These are phyloP conservation scores for Merodon equestris DNA, from an alignment of 2,888 invertebrate genomes.

Conservation along the genomic window DNA sequence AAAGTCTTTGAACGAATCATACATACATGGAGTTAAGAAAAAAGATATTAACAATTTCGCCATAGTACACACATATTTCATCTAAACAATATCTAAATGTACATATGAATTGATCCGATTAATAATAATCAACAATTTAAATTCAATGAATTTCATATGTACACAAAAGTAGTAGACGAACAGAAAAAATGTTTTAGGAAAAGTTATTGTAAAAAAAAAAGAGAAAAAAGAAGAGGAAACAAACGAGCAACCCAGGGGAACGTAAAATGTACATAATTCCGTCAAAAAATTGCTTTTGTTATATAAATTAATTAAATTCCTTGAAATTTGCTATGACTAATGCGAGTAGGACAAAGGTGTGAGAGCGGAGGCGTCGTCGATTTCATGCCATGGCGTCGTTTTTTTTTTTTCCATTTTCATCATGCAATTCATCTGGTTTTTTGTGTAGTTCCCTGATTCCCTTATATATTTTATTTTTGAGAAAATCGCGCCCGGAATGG, in stretches of 20 bases:
- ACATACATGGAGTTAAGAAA: conserved; percentile 55
- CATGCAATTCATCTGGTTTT: too few relatives aligned
- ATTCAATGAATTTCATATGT: conserved; percentile 45
- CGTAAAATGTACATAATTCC: conserved; percentile 37
- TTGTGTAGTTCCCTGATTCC: background rate
- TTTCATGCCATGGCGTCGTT: too few relatives aligned
- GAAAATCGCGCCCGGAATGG: too few relatives aligned
- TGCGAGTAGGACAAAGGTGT: too few relatives aligned
- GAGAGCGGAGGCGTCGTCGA: too few relatives aligned
- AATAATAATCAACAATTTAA: conserved; percentile 38
- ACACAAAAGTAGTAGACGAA: conserved; percentile 17
- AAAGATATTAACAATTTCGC: conserved; percentile 47
- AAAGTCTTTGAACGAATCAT: conserved; percentile 78
- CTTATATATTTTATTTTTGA: conserved; percentile 6
- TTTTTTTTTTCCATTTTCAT: too few relatives aligned
- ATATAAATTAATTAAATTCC: conserved; percentile 8
- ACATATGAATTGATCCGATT: conserved; percentile 61
- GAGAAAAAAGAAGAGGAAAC: too few relatives aligned
- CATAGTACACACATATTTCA: conserved; percentile 36
- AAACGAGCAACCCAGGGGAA: conserved; percentile 6
- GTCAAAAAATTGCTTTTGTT: conserved; percentile 8
- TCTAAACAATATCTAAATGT: conserved; percentile 32
- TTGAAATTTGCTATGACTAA: too few relatives aligned
- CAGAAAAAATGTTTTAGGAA: conserved; percentile 21
- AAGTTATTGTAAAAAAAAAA: conserved; percentile 26